phyloP scores from a whole-genome alignment of 2,888 invertebrate species.

The Torymus auratus region DNA sequence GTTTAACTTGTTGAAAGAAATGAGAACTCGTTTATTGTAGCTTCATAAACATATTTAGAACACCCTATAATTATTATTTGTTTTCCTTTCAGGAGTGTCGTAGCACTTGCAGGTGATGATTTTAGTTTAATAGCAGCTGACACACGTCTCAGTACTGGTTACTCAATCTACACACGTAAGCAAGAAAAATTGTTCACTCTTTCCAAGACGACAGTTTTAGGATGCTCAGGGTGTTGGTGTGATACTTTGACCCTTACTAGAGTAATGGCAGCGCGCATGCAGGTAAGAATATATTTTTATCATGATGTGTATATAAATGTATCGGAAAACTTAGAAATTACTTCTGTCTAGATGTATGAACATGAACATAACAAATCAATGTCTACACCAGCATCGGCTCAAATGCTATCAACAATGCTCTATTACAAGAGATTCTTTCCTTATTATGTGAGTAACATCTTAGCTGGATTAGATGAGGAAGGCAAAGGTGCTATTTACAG shows the following conservation, averaged over 20 bases:
- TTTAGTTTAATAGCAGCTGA: conserved; percentile 97
- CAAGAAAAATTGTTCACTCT: conserved; percentile 92
- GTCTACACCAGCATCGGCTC: conserved; percentile 94
- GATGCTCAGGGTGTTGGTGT: conserved; percentile 98
- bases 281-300: conserved; percentile 76
- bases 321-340: no score
- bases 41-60: no score
- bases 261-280: conserved; percentile 89
- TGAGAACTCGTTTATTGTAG: background rate
- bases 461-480: conserved; percentile 95
- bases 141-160: conserved; percentile 94
- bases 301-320: background rate
- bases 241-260: conserved; percentile 95
- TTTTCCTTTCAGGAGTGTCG: conserved; percentile 85
- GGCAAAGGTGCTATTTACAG: conserved; percentile 97
- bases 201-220: conserved; percentile 91
- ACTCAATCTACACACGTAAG: conserved; percentile 91
- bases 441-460: conserved; percentile 95
- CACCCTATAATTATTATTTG: no score
- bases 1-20: background rate
- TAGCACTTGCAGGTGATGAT: conserved; percentile 97
- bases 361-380: conserved; percentile 96
- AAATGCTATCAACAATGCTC: conserved; percentile 96
- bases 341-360: conserved; percentile 86
- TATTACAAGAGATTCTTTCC: conserved; percentile 99